Evolutionary conservation across 2,113 vertebrate genomes (phyloP).

Genomic region (Casuarius casuarius): DNA sequence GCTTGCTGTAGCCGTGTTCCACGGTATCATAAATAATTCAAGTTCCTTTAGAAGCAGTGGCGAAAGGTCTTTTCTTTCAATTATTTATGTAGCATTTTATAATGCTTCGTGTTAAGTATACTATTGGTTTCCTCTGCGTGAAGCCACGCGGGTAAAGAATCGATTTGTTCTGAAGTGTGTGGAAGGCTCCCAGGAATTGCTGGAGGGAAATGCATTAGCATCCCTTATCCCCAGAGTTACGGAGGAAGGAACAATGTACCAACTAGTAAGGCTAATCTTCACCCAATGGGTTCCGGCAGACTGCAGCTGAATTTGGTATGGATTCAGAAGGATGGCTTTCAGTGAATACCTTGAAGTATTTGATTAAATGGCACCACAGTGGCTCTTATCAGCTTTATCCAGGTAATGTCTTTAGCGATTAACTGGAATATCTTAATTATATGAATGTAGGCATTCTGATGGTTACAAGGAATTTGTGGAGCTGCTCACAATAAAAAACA

Average conservation of each 20-base stretch:
- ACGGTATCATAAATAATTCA: constrained; percentile 83
- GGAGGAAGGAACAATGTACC: constrained; percentile 61
- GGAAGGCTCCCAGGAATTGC: not conserved
- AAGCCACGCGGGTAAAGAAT: constrained; percentile 46
- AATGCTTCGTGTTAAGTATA: constrained; percentile 72
- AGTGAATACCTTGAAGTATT: constrained; percentile 85
- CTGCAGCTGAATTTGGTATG: constrained; percentile 81
- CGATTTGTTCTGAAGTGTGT: constrained; percentile 27
- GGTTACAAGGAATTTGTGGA: not conserved
- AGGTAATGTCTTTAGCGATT: constrained; percentile 81
- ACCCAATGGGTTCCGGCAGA: constrained; percentile 18
- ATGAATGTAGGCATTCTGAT: not conserved
- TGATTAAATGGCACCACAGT: constrained; percentile 91
- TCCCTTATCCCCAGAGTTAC: not conserved
- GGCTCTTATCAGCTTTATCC: constrained; percentile 94
- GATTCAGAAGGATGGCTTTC: constrained; percentile 90
- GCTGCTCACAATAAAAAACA: not conserved
- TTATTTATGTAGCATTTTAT: constrained; percentile 84
- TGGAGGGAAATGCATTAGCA: not conserved
- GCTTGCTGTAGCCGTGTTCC: constrained; percentile 26
- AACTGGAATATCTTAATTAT: not conserved
- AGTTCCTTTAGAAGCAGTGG: constrained; percentile 57
- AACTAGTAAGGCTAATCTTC: not conserved
- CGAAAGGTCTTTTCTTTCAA: constrained; percentile 82
- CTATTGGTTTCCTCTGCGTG: constrained; percentile 77